Percentiles rank a stretch among this genome's conserved stretches.
Conservation (phyloP, 2,797 vertebrate species). For the Esox masquinongy region DNA sequence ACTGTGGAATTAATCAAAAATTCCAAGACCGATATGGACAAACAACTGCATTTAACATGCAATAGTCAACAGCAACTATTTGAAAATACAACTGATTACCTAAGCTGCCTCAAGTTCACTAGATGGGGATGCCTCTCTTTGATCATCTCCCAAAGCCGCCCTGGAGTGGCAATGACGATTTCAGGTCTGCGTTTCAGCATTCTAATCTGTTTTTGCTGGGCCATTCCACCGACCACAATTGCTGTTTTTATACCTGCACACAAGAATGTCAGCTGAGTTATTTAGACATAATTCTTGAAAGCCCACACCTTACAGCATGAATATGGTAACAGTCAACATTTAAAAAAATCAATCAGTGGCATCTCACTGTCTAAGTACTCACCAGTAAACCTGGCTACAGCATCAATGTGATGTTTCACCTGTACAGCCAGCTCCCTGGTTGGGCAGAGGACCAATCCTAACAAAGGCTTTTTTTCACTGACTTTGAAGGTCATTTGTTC, state of each 20-base stretch:
- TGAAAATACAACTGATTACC: neutral
- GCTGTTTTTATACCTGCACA: constrained; percentile 87
- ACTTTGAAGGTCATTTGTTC: neutral
- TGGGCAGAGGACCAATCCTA: constrained; percentile 92
- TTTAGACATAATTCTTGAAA: neutral
- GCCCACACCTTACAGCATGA: neutral
- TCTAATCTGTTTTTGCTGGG: constrained; percentile 88
- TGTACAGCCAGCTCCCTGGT: constrained; percentile 96
- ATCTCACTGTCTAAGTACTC: constrained; percentile 20
- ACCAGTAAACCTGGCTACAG: constrained; percentile 90
- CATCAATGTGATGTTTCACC: constrained; percentile 97
- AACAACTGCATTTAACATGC: neutral
- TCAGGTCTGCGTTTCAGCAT: constrained; percentile 87
- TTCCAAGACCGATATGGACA: neutral
- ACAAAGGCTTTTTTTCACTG: constrained; percentile 73
- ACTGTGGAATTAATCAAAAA: neutral
- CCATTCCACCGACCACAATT: constrained; percentile 93
- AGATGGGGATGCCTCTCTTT: constrained; percentile 89
- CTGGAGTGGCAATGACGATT: constrained; percentile 93
- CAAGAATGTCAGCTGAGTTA: neutral
- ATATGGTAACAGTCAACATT: neutral
- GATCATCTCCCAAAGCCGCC: constrained; percentile 93
- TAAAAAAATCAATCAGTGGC: neutral
- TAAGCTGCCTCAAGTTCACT: constrained; percentile 75
- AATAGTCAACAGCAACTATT: neutral